Evolutionary conservation across 2,113 vertebrate species (phyloP).

Genomic region (Eptesicus fuscus): DNA sequence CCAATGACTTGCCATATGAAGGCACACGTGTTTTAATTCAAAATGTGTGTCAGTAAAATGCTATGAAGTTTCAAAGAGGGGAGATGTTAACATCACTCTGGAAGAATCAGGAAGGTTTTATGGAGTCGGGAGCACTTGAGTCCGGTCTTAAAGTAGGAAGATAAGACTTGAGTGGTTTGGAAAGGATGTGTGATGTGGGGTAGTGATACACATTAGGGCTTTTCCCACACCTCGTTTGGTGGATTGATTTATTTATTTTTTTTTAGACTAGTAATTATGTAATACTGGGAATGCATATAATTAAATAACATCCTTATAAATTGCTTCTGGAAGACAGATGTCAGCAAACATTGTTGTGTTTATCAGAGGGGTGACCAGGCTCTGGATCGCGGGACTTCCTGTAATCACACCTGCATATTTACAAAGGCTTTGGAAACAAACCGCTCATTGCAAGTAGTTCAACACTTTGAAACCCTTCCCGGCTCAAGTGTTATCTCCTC

Average conservation of each 20-base stretch:
- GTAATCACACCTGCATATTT: background rate
- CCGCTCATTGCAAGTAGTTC: background rate
- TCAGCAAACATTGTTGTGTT: background rate
- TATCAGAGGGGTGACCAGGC: background rate
- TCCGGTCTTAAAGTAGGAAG: background rate
- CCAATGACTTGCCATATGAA: background rate
- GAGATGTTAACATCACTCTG: background rate
- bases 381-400: background rate
- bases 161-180: background rate
- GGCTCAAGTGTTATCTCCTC: background rate
- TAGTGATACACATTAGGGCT: background rate
- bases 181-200: background rate
- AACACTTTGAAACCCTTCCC: background rate
- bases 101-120: background rate
- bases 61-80: background rate
- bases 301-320: slow-evolving; percentile 41
- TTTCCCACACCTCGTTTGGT: slow-evolving; percentile 42
- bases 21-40: background rate
- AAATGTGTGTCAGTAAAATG: background rate
- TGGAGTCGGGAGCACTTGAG: background rate
- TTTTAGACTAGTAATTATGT: slow-evolving; percentile 37
- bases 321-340: slow-evolving; percentile 39
- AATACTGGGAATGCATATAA: slow-evolving; percentile 32
- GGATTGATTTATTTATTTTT: slow-evolving; percentile 51
- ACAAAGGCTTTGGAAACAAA: background rate